phyloP scores from a whole-genome alignment of 2,888 invertebrate species.

The Polyploca ridens region DNA sequence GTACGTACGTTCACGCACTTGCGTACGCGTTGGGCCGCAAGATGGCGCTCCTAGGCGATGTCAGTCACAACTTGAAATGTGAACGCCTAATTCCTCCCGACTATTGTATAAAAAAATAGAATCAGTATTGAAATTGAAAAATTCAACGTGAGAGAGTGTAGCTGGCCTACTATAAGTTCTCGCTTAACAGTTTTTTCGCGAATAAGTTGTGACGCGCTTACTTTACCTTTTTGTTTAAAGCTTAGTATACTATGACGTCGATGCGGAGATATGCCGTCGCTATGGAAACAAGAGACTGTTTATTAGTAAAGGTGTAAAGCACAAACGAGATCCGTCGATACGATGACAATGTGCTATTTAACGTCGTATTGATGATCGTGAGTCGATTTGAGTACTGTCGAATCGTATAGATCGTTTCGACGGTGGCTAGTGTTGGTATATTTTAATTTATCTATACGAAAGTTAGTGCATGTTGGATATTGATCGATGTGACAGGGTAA shows the following conservation, averaged over 20 bases:
- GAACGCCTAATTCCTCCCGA: not conserved
- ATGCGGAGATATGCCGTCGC: slow-evolving; percentile 40
- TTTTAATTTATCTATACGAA: slow-evolving; percentile 4
- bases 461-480: slow-evolving; percentile 13
- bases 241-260: slow-evolving; percentile 38
- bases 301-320: slow-evolving; percentile 57
- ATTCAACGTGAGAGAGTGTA: slow-evolving; percentile 41
- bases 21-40: not conserved
- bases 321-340: slow-evolving; percentile 45
- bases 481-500: slow-evolving; percentile 20
- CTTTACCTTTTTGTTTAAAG: slow-evolving; percentile 31
- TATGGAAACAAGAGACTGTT: slow-evolving; percentile 61
- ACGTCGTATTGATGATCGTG: slow-evolving; percentile 2
- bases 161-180: slow-evolving; percentile 53
- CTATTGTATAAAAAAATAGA: not conserved
- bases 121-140: slow-evolving; percentile 26
- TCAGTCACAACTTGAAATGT: not conserved
- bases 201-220: slow-evolving; percentile 32
- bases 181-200: slow-evolving; percentile 32
- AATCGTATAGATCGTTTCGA: not conserved
- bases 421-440: slow-evolving; percentile 1
- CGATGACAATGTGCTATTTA: not conserved
- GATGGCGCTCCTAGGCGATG: not conserved
- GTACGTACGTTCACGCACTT: not conserved
- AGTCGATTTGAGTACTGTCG: slow-evolving; percentile 5